These are phyloP conservation scores for Amblyopsis rosae DNA, from an alignment of 2,113 vertebrate species.

Conservation along the genomic window DNA sequence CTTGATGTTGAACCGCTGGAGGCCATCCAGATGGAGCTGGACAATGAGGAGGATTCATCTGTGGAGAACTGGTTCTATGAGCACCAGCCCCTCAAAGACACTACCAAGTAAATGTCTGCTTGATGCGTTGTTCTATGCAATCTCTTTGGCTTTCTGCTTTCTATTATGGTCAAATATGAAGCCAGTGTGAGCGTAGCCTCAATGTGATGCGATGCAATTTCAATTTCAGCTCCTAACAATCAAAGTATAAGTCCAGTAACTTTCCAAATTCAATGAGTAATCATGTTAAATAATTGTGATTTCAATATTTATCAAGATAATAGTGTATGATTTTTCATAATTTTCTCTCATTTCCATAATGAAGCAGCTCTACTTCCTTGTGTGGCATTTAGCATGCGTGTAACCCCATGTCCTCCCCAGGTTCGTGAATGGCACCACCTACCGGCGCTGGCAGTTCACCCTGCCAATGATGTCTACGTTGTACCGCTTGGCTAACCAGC, in stretches of 20 bases:
- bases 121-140: background rate
- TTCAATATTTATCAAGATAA: no score
- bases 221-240: background rate
- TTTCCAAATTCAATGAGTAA: no score
- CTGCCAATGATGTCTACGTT: constrained; percentile 99
- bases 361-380: background rate
- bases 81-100: constrained; percentile 94
- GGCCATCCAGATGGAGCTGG: constrained; percentile 96
- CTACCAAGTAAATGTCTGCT: constrained; percentile 79
- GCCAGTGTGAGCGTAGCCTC: no score
- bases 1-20: constrained; percentile 97
- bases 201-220: no score
- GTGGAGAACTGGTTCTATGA: constrained; percentile 97
- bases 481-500: constrained; percentile 97
- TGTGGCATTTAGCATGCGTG: background rate
- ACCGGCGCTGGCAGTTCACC: constrained; percentile 97
- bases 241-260: no score
- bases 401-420: constrained; percentile 53
- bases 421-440: constrained; percentile 95
- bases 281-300: no score
- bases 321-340: no score
- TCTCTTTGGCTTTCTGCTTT: background rate
- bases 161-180: background rate
- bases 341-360: no score
- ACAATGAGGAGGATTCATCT: constrained; percentile 89